Conservation (phyloP, 2,888 invertebrate genomes). For the Halictus quadricinctus region DNA sequence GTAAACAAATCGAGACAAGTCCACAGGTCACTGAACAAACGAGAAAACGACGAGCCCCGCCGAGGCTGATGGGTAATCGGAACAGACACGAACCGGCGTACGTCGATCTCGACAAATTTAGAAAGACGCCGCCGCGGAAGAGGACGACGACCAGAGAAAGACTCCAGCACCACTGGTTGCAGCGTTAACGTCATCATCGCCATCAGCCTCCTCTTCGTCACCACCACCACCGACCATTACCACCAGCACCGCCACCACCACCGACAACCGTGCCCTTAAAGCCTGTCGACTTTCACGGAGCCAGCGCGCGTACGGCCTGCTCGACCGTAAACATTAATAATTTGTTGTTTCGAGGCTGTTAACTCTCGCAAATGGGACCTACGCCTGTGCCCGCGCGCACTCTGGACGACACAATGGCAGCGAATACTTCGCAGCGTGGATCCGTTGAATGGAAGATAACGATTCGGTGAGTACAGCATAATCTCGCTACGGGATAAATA, state of each 20-base stretch:
- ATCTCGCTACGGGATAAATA: background rate
- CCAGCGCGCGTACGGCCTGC: constrained; percentile 19
- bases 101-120: constrained; percentile 37
- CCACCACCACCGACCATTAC: constrained; percentile 50
- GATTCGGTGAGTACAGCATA: background rate
- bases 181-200: constrained; percentile 73
- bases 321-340: constrained; percentile 49
- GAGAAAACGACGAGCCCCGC: background rate
- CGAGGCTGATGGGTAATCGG: background rate
- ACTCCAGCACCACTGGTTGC: constrained; percentile 66
- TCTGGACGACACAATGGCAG: background rate
- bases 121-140: constrained; percentile 28
- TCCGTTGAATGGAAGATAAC: background rate
- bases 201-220: constrained; percentile 67
- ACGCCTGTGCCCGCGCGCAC: background rate
- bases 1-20: background rate
- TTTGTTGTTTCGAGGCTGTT: constrained; percentile 42
- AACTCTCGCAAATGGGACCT: constrained; percentile 14
- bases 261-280: constrained; percentile 53
- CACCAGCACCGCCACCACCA: constrained; percentile 27
- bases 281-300: constrained; percentile 50
- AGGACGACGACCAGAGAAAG: constrained; percentile 59
- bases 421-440: background rate
- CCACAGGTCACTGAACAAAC: background rate
- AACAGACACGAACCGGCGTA: background rate